Base-by-base conservation (phyloP, 2,888 invertebrate genomes). In the Megalurothrips usitatus region DNA sequence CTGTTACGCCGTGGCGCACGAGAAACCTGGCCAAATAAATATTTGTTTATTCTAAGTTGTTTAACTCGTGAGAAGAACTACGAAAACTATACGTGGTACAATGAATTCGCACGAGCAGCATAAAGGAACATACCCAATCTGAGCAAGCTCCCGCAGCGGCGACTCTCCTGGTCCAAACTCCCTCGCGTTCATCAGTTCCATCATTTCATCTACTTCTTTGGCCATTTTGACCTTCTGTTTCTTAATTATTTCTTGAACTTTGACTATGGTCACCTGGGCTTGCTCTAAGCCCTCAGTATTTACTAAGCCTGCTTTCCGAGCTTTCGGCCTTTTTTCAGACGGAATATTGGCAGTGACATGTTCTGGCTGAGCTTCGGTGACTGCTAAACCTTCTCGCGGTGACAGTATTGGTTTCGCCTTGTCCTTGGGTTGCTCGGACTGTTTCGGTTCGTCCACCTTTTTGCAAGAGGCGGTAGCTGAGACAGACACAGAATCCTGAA, bases 121-220 rank as follows among this genome's bases (percentile, higher is more conserved):
- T 43, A 43, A 43, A 4, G 34, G 2, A 43, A 43, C 34, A 43
- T 75, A 75, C 43, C 94, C 94, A 82, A 96, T 94, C 84, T 94
- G 94, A 14, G 95, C 95, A 82, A 96, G 88, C 88, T 96, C 96
- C 80, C 93, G 88, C 79, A 96, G 87, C 0, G 95, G 94, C 43
- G 91, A 91, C 88, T 94, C 93, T 14, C 94, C 95, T 10, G 93
- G 91, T 0, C 94, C 94, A 86, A 95, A 95, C 84, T 94, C 94
- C 85, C 92, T 92, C 1, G 92, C 93, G 84, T 92, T 92, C 28
- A 95, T 90, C 17, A 92, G 89, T 84, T 94, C 92, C 83, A 96
- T 89, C 48, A 94, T 88, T 86, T 94, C 92, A 83, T 93, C 92
- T 23, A 95, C 92, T 88, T 95, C 86, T 81, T 92, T 91, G 19